Evolutionary conservation across 2,888 invertebrate genomes (phyloP), one percentile per base, ranked within the genome.

Genomic region (Drosophila kokeensis): DNA sequence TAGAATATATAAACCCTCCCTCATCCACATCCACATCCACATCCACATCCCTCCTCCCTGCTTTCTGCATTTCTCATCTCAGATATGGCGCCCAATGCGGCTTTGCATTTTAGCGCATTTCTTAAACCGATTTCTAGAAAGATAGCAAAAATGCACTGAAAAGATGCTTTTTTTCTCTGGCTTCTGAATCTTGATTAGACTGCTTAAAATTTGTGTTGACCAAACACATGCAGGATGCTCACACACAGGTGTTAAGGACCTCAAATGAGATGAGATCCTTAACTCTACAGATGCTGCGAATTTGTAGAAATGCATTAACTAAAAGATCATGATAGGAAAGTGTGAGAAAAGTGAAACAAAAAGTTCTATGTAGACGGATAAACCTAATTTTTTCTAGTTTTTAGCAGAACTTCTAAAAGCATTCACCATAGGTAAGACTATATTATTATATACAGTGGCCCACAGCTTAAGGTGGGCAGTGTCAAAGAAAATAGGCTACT

Each of bases 131-230:
- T 81, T 78, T 63, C n/a, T 42, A 27, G 29, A 29, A 15, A 68
- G 80, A 73, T 78, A 58, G 60, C 27, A 68, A 60, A 62, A 68
- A 45, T 29, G 75, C 59, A 10, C 69, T 69, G 68, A 73, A 73
- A 64, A 58, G 59, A 53, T 34, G 49, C 52, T 55, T 64, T 67
- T 63, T 57, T 48, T 18, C 21, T 15, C 38, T 42, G 40, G 49
- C 58, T 60, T 69, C 66, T 60, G 73, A 66, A 82, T 81, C 79
- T 76, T 73, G 81, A 81, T 82, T 64, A 71, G 70, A 58, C 60
- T 69, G 60, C 52, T 66, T 69, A 40, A 69, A 59, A 77, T 53
- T 59, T 66, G 69, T 85, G 86, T 85, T 85, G 81, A 67, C 54
- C 81, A 70, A 83, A 81, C 83, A 87, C 53, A 60, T 24, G 59